phyloP scores from a whole-genome alignment of 2,888 invertebrate species.

The Horisme vitalbata region DNA sequence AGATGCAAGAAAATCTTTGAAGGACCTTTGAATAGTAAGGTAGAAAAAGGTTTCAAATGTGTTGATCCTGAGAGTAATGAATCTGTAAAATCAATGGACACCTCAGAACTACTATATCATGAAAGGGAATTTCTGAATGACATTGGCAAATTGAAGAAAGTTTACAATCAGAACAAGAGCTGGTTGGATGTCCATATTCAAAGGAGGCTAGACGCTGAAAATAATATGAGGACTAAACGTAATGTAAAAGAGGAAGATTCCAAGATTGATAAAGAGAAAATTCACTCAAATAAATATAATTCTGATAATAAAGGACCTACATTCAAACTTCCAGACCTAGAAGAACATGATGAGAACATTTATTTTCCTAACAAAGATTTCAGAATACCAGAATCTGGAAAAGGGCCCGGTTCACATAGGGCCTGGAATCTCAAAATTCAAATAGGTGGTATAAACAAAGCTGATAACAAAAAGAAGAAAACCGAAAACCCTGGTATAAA shows the following conservation, averaged over 20 bases:
- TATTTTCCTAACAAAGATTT: conserved; percentile 1
- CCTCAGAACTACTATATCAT: conserved; percentile 36
- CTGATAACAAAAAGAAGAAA: conserved; percentile 4
- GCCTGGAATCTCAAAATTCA: conserved; percentile 15
- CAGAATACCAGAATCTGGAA: conserved; percentile 25
- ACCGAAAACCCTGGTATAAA: conserved; percentile 4
- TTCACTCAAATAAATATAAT: neutral
- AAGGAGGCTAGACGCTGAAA: conserved; percentile 44
- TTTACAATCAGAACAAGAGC: conserved; percentile 68
- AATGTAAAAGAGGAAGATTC: conserved; percentile 6
- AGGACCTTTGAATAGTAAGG: conserved; percentile 60
- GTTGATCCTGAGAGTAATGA: conserved; percentile 49
- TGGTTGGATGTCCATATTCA: conserved; percentile 71
- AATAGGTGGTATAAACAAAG: conserved; percentile 2
- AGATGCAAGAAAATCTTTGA: conserved; percentile 73
- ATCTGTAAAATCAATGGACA: conserved; percentile 36
- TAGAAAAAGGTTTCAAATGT: conserved; percentile 60
- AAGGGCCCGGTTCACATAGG: conserved; percentile 12
- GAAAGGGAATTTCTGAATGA: conserved; percentile 64
- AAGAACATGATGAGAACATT: conserved; percentile 7
- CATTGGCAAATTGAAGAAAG: conserved; percentile 58
- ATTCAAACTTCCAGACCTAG: conserved; percentile 6
- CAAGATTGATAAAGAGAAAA: conserved; percentile 1
- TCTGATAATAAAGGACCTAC: neutral
- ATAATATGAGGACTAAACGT: conserved; percentile 8